Percentiles rank a stretch among this genome's conserved stretches.
Evolutionary conservation across 1,140 invertebrate genomes (phyloP).

Genomic region (Heliothis virescens): DNA sequence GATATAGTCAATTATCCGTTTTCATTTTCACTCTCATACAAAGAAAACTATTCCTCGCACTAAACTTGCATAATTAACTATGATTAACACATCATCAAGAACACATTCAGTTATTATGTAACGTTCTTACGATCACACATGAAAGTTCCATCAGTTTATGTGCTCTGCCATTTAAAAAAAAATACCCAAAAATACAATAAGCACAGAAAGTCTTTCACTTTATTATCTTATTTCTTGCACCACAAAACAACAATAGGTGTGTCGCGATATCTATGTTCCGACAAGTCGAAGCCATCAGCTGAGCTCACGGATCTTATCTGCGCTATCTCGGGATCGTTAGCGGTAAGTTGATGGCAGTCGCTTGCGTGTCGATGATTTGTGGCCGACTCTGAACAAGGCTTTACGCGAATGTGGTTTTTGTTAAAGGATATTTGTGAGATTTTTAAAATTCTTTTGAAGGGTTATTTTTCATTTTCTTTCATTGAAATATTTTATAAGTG

Average conservation of each 20-base stretch:
- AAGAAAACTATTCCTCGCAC: no score
- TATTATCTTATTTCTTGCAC: not conserved
- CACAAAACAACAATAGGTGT: conserved; percentile 22
- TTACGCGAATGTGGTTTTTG: conserved; percentile 25
- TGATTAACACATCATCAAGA: no score
- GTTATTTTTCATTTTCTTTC: not conserved
- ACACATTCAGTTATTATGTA: no score
- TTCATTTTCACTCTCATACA: no score
- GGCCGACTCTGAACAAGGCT: conserved; percentile 35
- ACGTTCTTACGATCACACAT: no score
- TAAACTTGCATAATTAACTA: no score
- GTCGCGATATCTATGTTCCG: conserved; percentile 32
- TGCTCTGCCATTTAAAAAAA: no score
- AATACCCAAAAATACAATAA: not conserved
- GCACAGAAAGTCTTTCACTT: not conserved
- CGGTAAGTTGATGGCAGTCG: conserved; percentile 54
- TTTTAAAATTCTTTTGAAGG: not conserved
- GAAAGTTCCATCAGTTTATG: no score
- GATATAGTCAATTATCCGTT: no score
- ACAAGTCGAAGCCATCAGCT: conserved; percentile 32
- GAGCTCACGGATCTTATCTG: conserved; percentile 45
- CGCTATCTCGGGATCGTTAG: conserved; percentile 54
- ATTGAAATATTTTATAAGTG: no score
- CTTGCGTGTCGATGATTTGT: conserved; percentile 56
- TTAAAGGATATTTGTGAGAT: not conserved